Conservation (phyloP, 2,797 vertebrate species). For the Podargus strigoides region DNA sequence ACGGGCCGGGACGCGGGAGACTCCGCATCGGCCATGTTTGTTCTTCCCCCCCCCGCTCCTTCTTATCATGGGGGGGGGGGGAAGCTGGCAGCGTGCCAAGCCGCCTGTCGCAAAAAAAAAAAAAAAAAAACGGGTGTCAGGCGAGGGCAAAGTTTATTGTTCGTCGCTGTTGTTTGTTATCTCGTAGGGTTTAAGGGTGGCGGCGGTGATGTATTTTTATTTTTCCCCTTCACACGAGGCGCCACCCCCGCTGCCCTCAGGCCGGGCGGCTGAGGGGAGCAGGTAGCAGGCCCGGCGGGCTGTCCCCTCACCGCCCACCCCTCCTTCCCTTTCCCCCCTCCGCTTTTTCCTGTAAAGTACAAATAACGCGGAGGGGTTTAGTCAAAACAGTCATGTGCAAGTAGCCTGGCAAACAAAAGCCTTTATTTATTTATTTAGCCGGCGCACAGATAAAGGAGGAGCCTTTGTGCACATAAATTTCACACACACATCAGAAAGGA, state of each 20-base stretch:
- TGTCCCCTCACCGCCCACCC: neutral
- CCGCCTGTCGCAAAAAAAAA: conserved; percentile 4
- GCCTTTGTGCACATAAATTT: conserved; percentile 64
- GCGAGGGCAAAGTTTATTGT: conserved; percentile 38
- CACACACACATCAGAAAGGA: conserved; percentile 39
- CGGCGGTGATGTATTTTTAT: too few relatives aligned
- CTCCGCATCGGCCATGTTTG: too few relatives aligned
- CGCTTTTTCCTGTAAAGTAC: neutral
- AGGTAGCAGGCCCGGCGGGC: neutral
- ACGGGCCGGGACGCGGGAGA: neutral
- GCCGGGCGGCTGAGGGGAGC: too few relatives aligned
- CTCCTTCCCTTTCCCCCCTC: too few relatives aligned
- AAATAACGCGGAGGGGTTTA: neutral
- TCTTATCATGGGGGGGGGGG: conserved; percentile 45
- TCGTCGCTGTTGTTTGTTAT: neutral
- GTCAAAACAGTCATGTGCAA: conserved; percentile 78
- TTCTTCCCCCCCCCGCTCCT: conserved; percentile 52
- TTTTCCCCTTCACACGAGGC: too few relatives aligned
- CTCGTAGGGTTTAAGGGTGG: too few relatives aligned
- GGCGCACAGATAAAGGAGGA: conserved; percentile 83
- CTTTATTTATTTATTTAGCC: conserved; percentile 80
- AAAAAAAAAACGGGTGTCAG: conserved; percentile 41
- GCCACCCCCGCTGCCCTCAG: too few relatives aligned
- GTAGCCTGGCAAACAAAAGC: conserved; percentile 81
- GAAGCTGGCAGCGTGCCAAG: conserved; percentile 71